Conservation (phyloP, 1,140 invertebrate genomes). For the Laodelphax striatellus region DNA sequence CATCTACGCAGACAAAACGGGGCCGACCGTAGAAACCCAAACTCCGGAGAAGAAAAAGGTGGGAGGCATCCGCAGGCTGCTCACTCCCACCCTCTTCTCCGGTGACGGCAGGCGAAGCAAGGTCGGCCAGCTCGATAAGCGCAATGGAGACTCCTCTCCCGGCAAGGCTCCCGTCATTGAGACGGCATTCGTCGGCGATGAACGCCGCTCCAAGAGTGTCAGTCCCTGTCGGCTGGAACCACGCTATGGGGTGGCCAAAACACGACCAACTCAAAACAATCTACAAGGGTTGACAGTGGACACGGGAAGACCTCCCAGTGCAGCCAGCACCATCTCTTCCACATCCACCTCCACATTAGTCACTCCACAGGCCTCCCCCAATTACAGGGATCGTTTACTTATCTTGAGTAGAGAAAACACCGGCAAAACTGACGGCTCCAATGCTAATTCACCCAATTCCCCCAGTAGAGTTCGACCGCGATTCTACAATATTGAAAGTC, state of each 20-base stretch:
- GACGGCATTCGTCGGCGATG: slow-evolving; percentile 16
- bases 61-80: slow-evolving; percentile 12
- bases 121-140: not conserved
- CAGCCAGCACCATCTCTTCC: slow-evolving; percentile 8
- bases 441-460: too few species aligned
- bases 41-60: slow-evolving; percentile 8
- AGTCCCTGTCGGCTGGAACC: slow-evolving; percentile 11
- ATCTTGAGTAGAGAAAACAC: too few species aligned
- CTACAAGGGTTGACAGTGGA: slow-evolving; percentile 1
- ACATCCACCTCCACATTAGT: slow-evolving; percentile 10
- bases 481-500: not conserved
- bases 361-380: not conserved
- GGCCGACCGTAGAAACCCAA: slow-evolving; percentile 9
- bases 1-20: slow-evolving; percentile 5
- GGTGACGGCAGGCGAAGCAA: slow-evolving; percentile 3
- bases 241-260: slow-evolving; percentile 9
- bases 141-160: not conserved
- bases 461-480: not conserved
- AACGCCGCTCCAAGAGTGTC: slow-evolving; percentile 14
- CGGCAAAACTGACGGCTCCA: too few species aligned
- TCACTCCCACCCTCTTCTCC: slow-evolving; percentile 14
- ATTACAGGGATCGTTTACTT: not conserved
- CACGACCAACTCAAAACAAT: not conserved
- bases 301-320: slow-evolving; percentile 4
- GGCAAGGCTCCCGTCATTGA: slow-evolving; percentile 11